Evolutionary conservation across 2,888 invertebrate genomes (phyloP).

Genomic region (Tethea ocularis): DNA sequence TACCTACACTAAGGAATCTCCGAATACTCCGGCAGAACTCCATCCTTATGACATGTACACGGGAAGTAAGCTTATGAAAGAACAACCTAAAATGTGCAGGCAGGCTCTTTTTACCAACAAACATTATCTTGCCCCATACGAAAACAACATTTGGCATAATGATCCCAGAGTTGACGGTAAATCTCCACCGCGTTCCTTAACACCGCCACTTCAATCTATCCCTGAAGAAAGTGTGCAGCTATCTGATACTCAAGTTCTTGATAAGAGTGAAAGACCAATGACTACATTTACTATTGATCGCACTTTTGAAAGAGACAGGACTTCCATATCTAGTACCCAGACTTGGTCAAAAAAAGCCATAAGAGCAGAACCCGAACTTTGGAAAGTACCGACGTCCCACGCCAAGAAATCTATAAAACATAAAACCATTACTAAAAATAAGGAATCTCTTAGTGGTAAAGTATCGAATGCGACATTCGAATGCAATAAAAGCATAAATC

Average conservation of each 20-base stretch:
- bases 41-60: conserved; percentile 41
- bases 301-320: conserved; percentile 67
- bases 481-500: conserved; percentile 71
- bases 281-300: conserved; percentile 72
- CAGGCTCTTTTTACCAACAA: conserved; percentile 70
- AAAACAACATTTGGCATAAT: conserved; percentile 68
- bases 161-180: conserved; percentile 50
- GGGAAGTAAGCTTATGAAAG: conserved; percentile 55
- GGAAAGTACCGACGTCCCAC: conserved; percentile 64
- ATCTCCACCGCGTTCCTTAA: conserved; percentile 69
- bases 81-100: conserved; percentile 64
- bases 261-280: conserved; percentile 59
- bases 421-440: conserved; percentile 44
- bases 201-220: conserved; percentile 74
- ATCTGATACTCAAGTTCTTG: conserved; percentile 60
- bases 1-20: conserved; percentile 81
- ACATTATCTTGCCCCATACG: conserved; percentile 42
- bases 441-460: conserved; percentile 46
- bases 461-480: conserved; percentile 53
- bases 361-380: conserved; percentile 63
- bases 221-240: conserved; percentile 76
- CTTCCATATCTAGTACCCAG: conserved; percentile 43
- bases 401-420: conserved; percentile 53
- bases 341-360: conserved; percentile 73
- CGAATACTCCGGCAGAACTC: conserved; percentile 57